Conservation (phyloP, 2,797 vertebrate genomes). For the Micromesistius poutassou region DNA sequence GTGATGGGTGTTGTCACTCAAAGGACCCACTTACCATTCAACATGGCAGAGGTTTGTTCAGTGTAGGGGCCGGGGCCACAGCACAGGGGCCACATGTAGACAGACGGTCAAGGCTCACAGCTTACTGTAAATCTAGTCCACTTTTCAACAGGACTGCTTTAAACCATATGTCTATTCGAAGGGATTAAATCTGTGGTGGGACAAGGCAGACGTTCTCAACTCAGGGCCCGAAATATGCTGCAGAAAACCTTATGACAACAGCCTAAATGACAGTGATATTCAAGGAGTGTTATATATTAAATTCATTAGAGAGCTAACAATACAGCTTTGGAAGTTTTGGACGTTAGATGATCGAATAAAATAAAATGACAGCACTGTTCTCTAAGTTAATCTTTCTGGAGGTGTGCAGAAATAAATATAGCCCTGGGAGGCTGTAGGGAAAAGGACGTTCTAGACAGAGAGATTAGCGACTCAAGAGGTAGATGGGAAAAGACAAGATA, state of each 20-base stretch:
- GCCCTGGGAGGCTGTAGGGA: background rate
- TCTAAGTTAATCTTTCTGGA: background rate
- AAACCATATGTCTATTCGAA: background rate
- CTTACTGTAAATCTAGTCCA: background rate
- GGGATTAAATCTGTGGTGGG: too few species aligned
- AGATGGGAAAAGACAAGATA: background rate
- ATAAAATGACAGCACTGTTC: background rate
- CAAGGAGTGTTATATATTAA: background rate
- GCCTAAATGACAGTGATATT: background rate
- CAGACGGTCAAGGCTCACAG: background rate
- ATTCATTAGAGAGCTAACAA: background rate
- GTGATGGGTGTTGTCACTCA: background rate
- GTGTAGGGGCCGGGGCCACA: too few species aligned
- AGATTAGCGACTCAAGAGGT: background rate
- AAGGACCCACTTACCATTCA: too few species aligned
- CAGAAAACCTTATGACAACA: background rate
- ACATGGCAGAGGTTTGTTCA: too few species aligned
- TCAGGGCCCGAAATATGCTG: too few species aligned
- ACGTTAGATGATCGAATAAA: background rate
- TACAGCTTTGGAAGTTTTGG: background rate
- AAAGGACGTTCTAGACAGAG: background rate
- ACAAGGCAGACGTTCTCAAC: background rate
- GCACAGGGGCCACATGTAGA: background rate
- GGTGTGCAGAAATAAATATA: background rate
- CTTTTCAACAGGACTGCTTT: background rate